Conservation (phyloP, 2,888 invertebrate genomes). For the Limnephilus rhombicus region DNA sequence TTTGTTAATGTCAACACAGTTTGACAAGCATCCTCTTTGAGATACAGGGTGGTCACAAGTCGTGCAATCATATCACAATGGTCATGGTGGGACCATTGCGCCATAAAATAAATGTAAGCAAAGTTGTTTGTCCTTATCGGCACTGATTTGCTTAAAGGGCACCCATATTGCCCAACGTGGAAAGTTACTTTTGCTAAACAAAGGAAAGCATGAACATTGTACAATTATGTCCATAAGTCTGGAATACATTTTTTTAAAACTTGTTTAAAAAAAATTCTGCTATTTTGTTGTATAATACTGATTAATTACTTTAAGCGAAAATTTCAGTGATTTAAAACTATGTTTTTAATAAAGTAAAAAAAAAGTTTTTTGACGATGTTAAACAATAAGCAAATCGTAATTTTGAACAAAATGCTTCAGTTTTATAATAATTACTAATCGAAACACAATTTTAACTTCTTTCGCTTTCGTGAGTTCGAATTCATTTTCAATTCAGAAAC, state of each 20-base stretch:
- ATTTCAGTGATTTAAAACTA: no score
- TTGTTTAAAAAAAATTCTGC: no score
- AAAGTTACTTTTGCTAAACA: slow-evolving; percentile 20
- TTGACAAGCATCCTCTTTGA: not conserved
- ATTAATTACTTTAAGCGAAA: no score
- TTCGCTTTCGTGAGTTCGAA: no score
- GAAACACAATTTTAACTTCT: no score
- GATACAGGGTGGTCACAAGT: slow-evolving; percentile 52
- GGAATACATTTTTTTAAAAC: not conserved
- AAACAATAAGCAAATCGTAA: no score
- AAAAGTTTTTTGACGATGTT: no score
- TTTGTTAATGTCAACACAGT: not conserved
- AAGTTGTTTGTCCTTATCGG: slow-evolving; percentile 61
- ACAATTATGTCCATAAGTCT: slow-evolving; percentile 22
- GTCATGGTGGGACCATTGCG: slow-evolving; percentile 43
- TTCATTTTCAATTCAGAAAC: no score
- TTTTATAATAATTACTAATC: no score
- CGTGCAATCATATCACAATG: slow-evolving; percentile 63
- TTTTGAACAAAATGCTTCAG: no score
- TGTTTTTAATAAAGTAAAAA: no score
- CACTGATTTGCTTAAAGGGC: slow-evolving; percentile 57
- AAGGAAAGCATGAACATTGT: not conserved
- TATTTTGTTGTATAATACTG: no score
- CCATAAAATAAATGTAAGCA: slow-evolving; percentile 64
- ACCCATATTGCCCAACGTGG: slow-evolving; percentile 18